phyloP scores from a whole-genome alignment of 1,140 invertebrate genomes.

The Thaumatotibia leucotreta region DNA sequence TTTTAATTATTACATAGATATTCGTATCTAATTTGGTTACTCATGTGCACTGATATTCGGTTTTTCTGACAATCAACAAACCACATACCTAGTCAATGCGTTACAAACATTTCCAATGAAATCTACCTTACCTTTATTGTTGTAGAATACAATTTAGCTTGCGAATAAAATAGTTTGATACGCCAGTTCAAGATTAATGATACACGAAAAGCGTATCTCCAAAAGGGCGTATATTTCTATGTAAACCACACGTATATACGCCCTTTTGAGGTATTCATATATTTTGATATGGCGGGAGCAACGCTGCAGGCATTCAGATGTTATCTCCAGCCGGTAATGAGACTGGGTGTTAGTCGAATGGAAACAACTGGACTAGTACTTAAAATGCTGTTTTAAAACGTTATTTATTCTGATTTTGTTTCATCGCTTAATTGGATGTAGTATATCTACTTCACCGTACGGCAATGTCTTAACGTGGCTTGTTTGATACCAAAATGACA shows the following conservation, averaged over 20 bases:
- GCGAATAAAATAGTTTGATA: background rate
- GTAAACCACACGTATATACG: too few species aligned
- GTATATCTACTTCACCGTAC: background rate
- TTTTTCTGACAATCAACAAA: conserved; percentile 25
- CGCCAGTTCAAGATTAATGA: conserved; percentile 5
- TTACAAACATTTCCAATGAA: background rate
- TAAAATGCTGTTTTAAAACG: conserved; percentile 37
- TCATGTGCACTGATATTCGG: conserved; percentile 23
- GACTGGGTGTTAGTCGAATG: conserved; percentile 49
- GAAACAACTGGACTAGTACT: conserved; percentile 40
- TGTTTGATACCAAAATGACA: too few species aligned
- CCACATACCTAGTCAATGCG: conserved; percentile 16
- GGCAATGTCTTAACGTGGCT: too few species aligned
- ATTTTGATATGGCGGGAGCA: conserved; percentile 23
- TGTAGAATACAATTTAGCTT: background rate
- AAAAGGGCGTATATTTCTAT: too few species aligned
- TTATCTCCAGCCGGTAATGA: conserved; percentile 57
- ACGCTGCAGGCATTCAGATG: conserved; percentile 41
- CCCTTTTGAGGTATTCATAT: too few species aligned
- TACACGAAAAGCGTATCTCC: too few species aligned
- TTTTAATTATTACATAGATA: background rate
- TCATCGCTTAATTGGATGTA: background rate
- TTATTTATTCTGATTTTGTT: background rate
- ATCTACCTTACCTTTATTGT: background rate
- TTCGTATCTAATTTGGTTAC: background rate